Evolutionary conservation across 2,797 vertebrate species (phyloP).

Genomic region (Oceanodroma leucorhoa): DNA sequence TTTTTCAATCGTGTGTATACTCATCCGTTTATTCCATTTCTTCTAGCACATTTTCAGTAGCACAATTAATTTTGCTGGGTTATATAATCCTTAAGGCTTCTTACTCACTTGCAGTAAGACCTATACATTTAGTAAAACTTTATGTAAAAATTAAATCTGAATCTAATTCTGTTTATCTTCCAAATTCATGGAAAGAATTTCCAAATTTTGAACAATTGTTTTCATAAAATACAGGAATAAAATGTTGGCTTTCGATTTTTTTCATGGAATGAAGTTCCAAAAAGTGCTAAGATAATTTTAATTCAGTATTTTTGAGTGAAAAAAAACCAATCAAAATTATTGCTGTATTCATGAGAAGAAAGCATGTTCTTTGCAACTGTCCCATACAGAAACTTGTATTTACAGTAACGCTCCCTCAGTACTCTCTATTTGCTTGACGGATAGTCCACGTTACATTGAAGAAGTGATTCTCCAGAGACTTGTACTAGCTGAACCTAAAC

Average conservation of each 20-base stretch:
- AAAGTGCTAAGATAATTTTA: background rate
- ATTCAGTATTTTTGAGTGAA: background rate
- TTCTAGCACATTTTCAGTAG: background rate
- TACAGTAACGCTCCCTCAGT: background rate
- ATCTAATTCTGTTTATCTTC: background rate
- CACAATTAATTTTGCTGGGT: background rate
- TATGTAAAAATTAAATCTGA: background rate
- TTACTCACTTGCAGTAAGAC: background rate
- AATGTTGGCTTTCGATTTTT: background rate
- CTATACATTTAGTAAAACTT: background rate
- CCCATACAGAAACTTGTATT: background rate
- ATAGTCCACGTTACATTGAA: background rate
- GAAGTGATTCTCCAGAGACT: background rate
- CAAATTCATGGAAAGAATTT: background rate
- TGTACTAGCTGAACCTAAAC: background rate
- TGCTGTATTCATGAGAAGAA: background rate
- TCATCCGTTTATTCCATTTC: background rate
- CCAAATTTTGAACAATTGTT: background rate
- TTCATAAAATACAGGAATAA: background rate
- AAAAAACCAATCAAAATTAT: background rate
- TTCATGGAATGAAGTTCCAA: background rate
- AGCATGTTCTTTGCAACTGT: background rate
- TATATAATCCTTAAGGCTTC: background rate
- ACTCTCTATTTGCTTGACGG: background rate
- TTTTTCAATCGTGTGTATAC: background rate